Conservation (phyloP, 2,888 invertebrate genomes). For the Ornithoptera alexandrae region DNA sequence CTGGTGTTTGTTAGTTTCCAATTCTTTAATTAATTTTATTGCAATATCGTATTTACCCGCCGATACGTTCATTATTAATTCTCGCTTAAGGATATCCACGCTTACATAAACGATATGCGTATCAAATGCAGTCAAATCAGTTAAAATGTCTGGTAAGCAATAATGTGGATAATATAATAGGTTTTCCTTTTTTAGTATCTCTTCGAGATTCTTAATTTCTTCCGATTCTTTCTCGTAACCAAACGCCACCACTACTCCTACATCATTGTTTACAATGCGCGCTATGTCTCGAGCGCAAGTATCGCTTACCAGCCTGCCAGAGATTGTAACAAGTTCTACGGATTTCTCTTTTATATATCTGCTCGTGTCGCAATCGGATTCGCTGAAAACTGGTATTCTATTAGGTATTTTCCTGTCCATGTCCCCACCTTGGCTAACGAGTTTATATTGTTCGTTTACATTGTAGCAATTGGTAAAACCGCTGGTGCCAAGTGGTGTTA, state of each 20-base stretch:
- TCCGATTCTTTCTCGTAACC: constrained; percentile 1
- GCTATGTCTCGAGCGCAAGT: constrained; percentile 1
- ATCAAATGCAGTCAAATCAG: neutral
- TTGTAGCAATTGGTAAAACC: neutral
- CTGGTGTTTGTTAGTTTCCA: neutral
- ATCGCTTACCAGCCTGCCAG: neutral
- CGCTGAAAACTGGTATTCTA: neutral
- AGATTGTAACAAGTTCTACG: neutral
- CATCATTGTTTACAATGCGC: neutral
- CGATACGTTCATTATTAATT: neutral
- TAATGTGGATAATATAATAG: neutral
- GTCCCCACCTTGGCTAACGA: neutral
- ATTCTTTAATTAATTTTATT: neutral
- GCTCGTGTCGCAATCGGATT: neutral
- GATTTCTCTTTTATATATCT: neutral
- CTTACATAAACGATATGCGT: neutral
- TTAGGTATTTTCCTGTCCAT: constrained; percentile 6
- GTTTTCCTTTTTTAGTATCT: neutral
- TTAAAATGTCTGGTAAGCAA: neutral
- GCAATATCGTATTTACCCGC: neutral
- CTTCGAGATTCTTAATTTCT: neutral
- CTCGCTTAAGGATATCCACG: neutral
- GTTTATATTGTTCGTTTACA: constrained; percentile 1
- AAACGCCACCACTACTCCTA: neutral
- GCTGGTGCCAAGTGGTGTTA: neutral